Percentiles rank a stretch among this genome's conserved stretches.
phyloP scores from a whole-genome alignment of 2,797 vertebrate genomes.

The Tokudaia tokunoshimensis region DNA sequence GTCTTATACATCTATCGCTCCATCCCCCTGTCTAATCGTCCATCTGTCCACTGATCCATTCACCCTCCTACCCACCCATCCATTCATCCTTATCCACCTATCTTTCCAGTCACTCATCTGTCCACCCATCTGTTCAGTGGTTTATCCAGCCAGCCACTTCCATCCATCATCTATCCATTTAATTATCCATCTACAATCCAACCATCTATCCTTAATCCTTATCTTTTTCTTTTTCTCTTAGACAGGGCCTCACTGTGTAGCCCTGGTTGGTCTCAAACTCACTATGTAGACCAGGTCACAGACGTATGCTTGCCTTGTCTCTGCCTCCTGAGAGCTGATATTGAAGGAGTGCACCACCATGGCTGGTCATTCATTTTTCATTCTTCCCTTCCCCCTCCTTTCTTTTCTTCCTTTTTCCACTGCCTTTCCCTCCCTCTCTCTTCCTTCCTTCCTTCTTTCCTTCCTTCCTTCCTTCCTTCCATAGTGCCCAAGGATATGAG shows the following conservation, averaged over 20 bases:
- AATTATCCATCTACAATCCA: neutral
- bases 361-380: neutral
- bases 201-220: neutral
- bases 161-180: too few species aligned
- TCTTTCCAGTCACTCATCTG: neutral
- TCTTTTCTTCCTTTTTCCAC: neutral
- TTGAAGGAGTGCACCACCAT: neutral
- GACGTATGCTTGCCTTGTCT: neutral
- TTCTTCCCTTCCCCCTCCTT: too few species aligned
- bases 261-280: neutral
- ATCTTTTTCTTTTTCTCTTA: neutral
- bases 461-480: neutral
- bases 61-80: neutral
- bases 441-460: neutral
- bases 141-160: neutral
- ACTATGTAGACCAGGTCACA: neutral
- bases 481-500: neutral
- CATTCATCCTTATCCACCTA: neutral
- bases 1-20: too few species aligned
- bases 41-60: neutral
- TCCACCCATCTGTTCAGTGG: neutral
- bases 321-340: neutral
- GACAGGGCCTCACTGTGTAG: neutral
- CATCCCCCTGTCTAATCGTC: neutral
- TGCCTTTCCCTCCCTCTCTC: rapidly evolving